Evolutionary conservation across 1,140 invertebrate genomes (phyloP).

Genomic region (Heliconius hewitsoni): DNA sequence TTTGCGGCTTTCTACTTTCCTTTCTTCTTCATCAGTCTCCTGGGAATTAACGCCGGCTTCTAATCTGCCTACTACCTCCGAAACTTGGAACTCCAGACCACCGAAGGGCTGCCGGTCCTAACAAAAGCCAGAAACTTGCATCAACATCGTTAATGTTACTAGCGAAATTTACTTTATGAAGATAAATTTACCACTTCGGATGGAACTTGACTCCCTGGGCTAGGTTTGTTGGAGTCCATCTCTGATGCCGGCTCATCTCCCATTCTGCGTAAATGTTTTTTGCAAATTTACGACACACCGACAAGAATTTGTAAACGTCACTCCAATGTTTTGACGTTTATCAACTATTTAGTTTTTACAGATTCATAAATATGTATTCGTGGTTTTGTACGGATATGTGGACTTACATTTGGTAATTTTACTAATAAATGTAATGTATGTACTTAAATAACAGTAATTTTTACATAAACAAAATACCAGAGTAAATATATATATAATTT

Average conservation of each 20-base stretch:
- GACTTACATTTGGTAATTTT: not conserved
- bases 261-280: conserved; percentile 74
- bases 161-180: conserved; percentile 5
- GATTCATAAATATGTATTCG: conserved; percentile 17
- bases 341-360: conserved; percentile 24
- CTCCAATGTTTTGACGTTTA: conserved; percentile 68
- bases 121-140: conserved; percentile 41
- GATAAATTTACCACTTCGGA: conserved; percentile 55
- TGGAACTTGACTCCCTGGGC: conserved; percentile 46
- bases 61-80: conserved; percentile 84
- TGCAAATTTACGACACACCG: conserved; percentile 62
- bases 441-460: too few species aligned
- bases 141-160: conserved; percentile 22
- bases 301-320: conserved; percentile 78
- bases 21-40: conserved; percentile 62
- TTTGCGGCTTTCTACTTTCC: conserved; percentile 64
- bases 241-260: conserved; percentile 68
- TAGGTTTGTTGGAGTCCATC: conserved; percentile 57
- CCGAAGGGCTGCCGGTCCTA: conserved; percentile 79
- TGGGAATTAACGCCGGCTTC: conserved; percentile 83
- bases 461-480: too few species aligned
- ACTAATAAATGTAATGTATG: not conserved
- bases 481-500: too few species aligned
- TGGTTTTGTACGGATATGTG: not conserved
- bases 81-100: conserved; percentile 85